Evolutionary conservation across 2,113 vertebrate genomes (phyloP), one percentile per base, ranked within the genome.

Genomic region (Pomatorhinus ruficollis): DNA sequence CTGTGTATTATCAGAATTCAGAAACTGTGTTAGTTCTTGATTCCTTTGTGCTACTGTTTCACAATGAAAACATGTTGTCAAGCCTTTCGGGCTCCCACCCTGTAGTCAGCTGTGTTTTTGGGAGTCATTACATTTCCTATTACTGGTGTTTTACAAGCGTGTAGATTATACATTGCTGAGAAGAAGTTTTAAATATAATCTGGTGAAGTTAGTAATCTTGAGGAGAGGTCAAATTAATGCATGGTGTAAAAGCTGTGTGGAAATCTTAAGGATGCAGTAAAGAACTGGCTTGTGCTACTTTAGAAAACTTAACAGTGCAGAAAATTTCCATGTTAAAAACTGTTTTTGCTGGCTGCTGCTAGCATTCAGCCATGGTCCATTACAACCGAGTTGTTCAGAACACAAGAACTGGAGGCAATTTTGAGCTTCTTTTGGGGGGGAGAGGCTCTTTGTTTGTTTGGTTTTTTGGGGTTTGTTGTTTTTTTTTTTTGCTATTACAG

Each of bases 201-300:
- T 49, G 21, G 49, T 12, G 57, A 89, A 63, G 37, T 30, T 74
- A 78, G 53, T 85, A 77, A 52, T 82, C 82, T 50, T 42, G 42
- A 77, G 63, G 50, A 57, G 40, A 64, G 78, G 60, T 82, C 61
- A 71, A 42, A 52, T 93, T 96, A 82, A 80, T 95, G 70, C 45
- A 12, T 85, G 63, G 18, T 87, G 37, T 89, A 87, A 76, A 76
- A 84, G 25, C 31, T 2, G 23, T 35, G 60, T 66, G 60, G 71
- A 76, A 83, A 52, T 88, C 66, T 70, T 63, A 72, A 75, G 61
- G 53, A 57, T 66, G 24, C 50, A 54, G 20, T n/a, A 23, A 57
- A 59, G 54, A 83, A 50, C 21, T 1, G 2, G 27, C 27, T 65
- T 64, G n/a, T 69, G 61, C 33, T 69, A 28, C 53, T 84, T 53